Conservation (phyloP, 2,888 invertebrate species). For the Hypolimnas misippus region DNA sequence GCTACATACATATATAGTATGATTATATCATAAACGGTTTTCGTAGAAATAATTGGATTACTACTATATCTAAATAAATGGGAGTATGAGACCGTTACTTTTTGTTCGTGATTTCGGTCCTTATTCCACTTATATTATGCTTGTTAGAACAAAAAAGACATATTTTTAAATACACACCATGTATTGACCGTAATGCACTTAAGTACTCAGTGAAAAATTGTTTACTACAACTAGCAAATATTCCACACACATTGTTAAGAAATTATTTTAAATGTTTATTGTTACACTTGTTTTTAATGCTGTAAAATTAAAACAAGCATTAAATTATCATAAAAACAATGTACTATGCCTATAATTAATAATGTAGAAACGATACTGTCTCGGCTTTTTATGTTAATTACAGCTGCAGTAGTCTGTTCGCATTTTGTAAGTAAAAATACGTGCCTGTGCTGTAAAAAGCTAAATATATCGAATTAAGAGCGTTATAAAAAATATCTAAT, state of each 20-base stretch:
- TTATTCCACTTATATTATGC: too few relatives aligned
- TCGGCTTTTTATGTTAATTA: conserved; percentile 34
- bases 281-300: conserved; percentile 11
- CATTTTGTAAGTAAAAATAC: conserved; percentile 16
- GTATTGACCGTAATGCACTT: background rate
- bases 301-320: conserved; percentile 26
- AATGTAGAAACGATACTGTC: conserved; percentile 19
- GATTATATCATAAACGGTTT: too few relatives aligned
- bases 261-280: conserved; percentile 24
- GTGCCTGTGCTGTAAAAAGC: conserved; percentile 8
- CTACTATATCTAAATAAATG: too few relatives aligned
- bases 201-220: background rate
- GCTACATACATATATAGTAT: too few relatives aligned
- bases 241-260: background rate
- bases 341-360: conserved; percentile 30
- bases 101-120: too few relatives aligned
- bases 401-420: background rate
- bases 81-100: too few relatives aligned
- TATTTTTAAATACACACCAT: background rate
- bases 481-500: conserved; percentile 9
- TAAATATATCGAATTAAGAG: conserved; percentile 13
- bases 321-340: conserved; percentile 34
- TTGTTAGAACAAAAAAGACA: background rate
- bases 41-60: too few relatives aligned
- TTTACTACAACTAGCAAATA: background rate